phyloP scores from a whole-genome alignment of 2,888 invertebrate species.

The Andrena haemorrhoa region DNA sequence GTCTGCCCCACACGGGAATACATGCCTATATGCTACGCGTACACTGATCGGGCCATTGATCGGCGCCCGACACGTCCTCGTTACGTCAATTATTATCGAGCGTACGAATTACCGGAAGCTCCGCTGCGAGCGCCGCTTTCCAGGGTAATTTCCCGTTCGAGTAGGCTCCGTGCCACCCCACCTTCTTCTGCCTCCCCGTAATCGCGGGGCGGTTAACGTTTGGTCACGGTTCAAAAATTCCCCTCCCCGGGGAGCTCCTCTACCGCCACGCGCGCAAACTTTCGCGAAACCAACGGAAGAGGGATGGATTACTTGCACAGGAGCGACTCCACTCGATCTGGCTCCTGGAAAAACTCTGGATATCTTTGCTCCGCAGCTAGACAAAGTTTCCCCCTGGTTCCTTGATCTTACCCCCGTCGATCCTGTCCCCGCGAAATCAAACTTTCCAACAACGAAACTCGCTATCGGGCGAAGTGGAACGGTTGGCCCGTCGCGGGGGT shows the following conservation, averaged over 20 bases:
- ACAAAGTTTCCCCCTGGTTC: background rate
- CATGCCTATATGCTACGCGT: slow-evolving; percentile 35
- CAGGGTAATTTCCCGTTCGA: slow-evolving; percentile 75
- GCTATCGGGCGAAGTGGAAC: slow-evolving; percentile 4
- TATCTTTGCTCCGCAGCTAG: background rate
- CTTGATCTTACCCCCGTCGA: background rate
- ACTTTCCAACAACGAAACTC: background rate
- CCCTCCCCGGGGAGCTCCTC: background rate
- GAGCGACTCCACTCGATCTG: background rate
- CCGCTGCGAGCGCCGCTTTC: slow-evolving; percentile 72
- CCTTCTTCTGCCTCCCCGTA: background rate
- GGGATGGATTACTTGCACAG: background rate
- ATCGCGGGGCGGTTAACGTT: slow-evolving; percentile 10
- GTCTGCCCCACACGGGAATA: slow-evolving; percentile 24
- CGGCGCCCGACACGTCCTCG: slow-evolving; percentile 73
- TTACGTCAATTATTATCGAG: slow-evolving; percentile 82
- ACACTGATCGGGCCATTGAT: slow-evolving; percentile 72
- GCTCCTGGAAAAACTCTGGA: background rate
- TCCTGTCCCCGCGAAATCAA: background rate
- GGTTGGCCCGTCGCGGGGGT: background rate
- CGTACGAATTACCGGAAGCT: slow-evolving; percentile 76
- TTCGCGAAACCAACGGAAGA: background rate
- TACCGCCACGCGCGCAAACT: background rate
- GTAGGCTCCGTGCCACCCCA: slow-evolving; percentile 43
- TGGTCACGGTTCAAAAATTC: slow-evolving; percentile 16